phyloP scores from a whole-genome alignment of 2,113 vertebrate species.

The Irena cyanogastra region DNA sequence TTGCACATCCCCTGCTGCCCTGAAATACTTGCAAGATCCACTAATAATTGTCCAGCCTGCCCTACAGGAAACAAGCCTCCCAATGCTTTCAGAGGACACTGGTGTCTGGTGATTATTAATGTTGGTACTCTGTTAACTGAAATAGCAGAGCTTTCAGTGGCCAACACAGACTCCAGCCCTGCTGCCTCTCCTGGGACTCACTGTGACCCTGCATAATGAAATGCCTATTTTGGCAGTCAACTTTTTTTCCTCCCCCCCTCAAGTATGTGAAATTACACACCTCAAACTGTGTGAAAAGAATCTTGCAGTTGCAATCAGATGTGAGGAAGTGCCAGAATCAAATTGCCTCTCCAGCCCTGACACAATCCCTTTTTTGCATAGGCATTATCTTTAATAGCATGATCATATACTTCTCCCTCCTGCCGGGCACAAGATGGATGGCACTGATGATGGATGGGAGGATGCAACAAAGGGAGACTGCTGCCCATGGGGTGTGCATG shows the following conservation, averaged over 20 bases:
- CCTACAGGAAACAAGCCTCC: neutral
- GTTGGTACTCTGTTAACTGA: neutral
- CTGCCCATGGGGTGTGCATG: neutral
- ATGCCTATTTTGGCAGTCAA: neutral
- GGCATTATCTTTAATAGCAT: slow-evolving; percentile 34
- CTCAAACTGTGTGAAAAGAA: slow-evolving; percentile 7
- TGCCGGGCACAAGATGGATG: neutral
- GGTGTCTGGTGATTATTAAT: neutral
- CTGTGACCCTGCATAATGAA: neutral
- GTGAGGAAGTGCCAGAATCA: slow-evolving; percentile 5
- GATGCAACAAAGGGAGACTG: neutral
- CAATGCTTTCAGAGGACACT: neutral
- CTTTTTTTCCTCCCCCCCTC: neutral
- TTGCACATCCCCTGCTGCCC: neutral
- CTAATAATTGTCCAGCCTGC: neutral
- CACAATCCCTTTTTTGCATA: slow-evolving; percentile 42
- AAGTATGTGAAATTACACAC: slow-evolving; percentile 3
- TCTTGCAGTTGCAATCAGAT: slow-evolving; percentile 29
- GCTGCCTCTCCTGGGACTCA: neutral
- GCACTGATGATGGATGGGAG: neutral
- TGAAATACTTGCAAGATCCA: neutral
- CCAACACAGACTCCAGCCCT: neutral
- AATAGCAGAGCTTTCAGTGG: neutral
- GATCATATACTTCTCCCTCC: slow-evolving; percentile 28
- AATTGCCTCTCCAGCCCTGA: slow-evolving; percentile 46